Percentiles rank a stretch among this genome's conserved stretches.
Conservation (phyloP, 30 jellyfish, hydroid and myxozoan species). For the Hydractinia symbiolongicarpus region DNA sequence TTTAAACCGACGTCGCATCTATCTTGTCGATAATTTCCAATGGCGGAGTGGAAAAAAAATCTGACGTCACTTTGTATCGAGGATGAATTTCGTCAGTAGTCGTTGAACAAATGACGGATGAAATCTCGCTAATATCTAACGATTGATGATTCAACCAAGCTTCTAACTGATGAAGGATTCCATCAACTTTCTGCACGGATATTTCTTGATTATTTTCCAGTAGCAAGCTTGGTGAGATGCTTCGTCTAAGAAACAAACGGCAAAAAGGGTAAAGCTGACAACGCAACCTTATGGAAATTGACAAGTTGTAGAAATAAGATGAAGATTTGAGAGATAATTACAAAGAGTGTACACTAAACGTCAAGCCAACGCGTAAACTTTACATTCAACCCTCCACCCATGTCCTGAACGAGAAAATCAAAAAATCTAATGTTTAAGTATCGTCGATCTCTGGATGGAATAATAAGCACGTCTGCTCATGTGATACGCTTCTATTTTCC, state of each 20-base stretch:
- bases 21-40: constrained; percentile 64
- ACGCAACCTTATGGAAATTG: too few relatives aligned
- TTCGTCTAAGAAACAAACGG: constrained; percentile 6
- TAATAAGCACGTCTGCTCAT: too few relatives aligned
- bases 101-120: neutral
- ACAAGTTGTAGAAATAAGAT: too few relatives aligned
- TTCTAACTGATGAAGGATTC: constrained; percentile 72
- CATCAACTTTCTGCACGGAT: constrained; percentile 66
- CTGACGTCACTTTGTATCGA: constrained; percentile 34
- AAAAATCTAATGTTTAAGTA: too few relatives aligned
- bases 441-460: too few relatives aligned
- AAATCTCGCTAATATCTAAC: constrained; percentile 25
- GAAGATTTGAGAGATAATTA: too few relatives aligned
- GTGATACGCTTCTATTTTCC: too few relatives aligned
- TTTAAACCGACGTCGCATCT: constrained; percentile 80
- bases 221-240: constrained; percentile 5
- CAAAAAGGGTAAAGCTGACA: neutral
- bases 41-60: constrained; percentile 47
- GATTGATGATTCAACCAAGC: constrained; percentile 73
- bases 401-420: too few relatives aligned
- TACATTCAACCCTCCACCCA: too few relatives aligned
- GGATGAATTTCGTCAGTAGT: constrained; percentile 15
- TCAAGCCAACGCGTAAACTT: too few relatives aligned
- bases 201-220: constrained; percentile 10
- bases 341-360: too few relatives aligned